Evolutionary conservation across 2,888 invertebrate species (phyloP).

Genomic region (Syrista parreyssii): DNA sequence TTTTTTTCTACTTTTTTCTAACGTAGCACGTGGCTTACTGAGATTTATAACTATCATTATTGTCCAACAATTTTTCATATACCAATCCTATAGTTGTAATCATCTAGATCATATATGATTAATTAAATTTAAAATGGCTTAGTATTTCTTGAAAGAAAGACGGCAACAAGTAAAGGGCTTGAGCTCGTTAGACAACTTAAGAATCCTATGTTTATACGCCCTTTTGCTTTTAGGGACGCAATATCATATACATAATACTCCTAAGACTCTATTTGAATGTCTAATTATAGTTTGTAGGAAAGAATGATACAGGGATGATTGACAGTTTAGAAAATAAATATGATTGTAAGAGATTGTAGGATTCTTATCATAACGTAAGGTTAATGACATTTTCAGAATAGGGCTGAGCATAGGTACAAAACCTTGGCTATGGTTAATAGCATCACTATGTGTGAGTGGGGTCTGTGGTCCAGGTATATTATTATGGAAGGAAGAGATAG

Average conservation of each 20-base stretch:
- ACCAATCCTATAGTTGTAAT: neutral
- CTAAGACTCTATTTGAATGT: neutral
- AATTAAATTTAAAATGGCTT: neutral
- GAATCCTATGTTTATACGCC: too few relatives aligned
- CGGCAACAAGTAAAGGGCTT: neutral
- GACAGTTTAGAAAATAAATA: neutral
- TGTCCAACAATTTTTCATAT: neutral
- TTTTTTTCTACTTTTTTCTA: neutral
- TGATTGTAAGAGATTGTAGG: too few relatives aligned
- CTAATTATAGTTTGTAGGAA: neutral
- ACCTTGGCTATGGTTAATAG: slow-evolving; percentile 55
- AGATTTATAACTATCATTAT: neutral
- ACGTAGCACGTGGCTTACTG: neutral
- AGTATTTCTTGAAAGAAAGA: neutral
- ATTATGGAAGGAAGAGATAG: slow-evolving; percentile 59
- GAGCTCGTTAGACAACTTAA: neutral
- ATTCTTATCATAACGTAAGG: too few relatives aligned
- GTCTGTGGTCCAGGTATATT: slow-evolving; percentile 54
- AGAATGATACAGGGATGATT: neutral
- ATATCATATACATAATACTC: neutral
- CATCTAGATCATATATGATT: neutral
- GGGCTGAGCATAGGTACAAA: slow-evolving; percentile 52
- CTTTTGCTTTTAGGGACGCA: too few relatives aligned
- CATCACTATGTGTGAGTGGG: slow-evolving; percentile 48
- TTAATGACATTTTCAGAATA: slow-evolving; percentile 37